phyloP scores from a whole-genome alignment of 2,888 invertebrate species.

The Incurvaria masculella region DNA sequence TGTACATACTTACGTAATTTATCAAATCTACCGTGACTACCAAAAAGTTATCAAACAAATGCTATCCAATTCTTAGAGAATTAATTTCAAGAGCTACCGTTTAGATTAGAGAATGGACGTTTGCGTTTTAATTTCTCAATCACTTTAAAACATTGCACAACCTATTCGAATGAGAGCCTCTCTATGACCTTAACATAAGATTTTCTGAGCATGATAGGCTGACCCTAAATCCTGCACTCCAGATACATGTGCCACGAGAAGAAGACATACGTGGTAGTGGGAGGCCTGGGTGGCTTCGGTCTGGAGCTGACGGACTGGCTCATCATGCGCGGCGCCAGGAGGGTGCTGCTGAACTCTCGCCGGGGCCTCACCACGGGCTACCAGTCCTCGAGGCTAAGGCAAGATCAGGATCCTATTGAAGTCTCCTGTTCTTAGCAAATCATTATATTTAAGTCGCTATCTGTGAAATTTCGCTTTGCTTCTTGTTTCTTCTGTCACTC shows the following conservation, averaged over 20 bases:
- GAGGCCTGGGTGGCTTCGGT: slow-evolving; percentile 91
- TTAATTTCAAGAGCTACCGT: no score
- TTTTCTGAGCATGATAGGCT: neutral
- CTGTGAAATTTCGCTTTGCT: no score
- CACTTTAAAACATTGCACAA: neutral
- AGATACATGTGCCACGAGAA: slow-evolving; percentile 53
- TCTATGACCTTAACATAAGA: neutral
- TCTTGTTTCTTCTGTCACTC: no score
- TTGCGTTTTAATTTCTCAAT: no score
- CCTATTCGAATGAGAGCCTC: neutral
- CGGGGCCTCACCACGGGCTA: slow-evolving; percentile 79
- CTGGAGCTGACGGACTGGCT: slow-evolving; percentile 87
- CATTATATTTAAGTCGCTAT: no score
- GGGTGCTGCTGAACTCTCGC: slow-evolving; percentile 77
- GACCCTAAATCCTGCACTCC: slow-evolving; percentile 10
- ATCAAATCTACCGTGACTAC: no score
- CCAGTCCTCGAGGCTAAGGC: slow-evolving; percentile 71
- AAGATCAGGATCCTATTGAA: no score
- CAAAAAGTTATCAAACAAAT: no score
- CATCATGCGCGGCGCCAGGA: slow-evolving; percentile 74
- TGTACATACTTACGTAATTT: no score
- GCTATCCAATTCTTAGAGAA: no score
- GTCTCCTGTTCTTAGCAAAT: no score
- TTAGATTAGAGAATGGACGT: no score
- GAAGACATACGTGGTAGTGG: slow-evolving; percentile 60